Conservation (phyloP, 2,797 vertebrate species). For the Hozukius guyotensis region DNA sequence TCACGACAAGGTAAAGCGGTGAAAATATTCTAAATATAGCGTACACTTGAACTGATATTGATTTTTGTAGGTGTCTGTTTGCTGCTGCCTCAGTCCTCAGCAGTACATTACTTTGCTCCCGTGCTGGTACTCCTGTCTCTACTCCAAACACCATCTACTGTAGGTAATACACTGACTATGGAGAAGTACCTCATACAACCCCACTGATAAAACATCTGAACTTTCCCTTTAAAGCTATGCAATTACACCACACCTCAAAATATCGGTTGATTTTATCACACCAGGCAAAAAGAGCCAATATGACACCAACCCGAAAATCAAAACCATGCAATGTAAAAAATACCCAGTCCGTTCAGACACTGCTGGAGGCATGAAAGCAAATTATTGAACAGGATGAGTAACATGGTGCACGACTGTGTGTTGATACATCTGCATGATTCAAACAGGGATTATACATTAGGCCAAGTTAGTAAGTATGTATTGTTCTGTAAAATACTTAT, state of each 20-base stretch:
- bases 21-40: too few species aligned
- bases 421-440: not conserved
- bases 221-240: not conserved
- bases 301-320: constrained; percentile 51
- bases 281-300: constrained; percentile 17
- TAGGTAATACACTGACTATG: not conserved
- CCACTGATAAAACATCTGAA: too few species aligned
- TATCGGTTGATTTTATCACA: constrained; percentile 6
- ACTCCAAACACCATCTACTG: too few species aligned
- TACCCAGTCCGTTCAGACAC: constrained; percentile 79
- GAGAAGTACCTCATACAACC: not conserved
- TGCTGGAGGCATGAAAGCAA: constrained; percentile 79
- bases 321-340: constrained; percentile 75
- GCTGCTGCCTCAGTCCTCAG: not conserved
- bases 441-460: not conserved
- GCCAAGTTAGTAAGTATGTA: not conserved
- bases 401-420: not conserved
- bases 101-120: not conserved
- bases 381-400: constrained; percentile 57
- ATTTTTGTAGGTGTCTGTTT: not conserved
- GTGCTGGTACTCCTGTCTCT: not conserved
- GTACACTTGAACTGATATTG: not conserved
- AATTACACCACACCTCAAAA: constrained; percentile 1
- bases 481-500: too few species aligned
- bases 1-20: too few species aligned